Evolutionary conservation across 2,113 vertebrate species (phyloP).

Genomic region (Vidua macroura): DNA sequence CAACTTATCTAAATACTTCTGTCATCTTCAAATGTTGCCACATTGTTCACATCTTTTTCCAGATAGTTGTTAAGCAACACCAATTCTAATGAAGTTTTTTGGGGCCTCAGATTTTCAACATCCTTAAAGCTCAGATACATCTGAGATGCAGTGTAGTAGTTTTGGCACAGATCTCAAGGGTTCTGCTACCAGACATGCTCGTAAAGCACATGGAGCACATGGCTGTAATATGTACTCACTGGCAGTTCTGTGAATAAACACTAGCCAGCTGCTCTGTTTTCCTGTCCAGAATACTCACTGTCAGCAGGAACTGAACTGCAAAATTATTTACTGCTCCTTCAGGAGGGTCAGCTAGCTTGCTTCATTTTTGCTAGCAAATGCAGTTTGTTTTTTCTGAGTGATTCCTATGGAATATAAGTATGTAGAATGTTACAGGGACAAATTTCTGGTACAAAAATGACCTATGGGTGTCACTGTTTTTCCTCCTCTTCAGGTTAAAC

Average conservation of each 20-base stretch:
- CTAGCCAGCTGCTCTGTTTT: slow-evolving; percentile 34
- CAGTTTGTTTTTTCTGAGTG: background rate
- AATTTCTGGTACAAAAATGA: slow-evolving; percentile 1
- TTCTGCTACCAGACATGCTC: background rate
- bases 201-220: background rate
- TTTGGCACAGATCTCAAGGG: slow-evolving; percentile 14
- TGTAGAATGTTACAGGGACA: background rate
- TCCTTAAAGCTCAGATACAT: background rate
- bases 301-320: slow-evolving; percentile 18
- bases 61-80: slow-evolving; percentile 47
- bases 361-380: background rate
- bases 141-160: background rate
- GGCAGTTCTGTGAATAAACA: slow-evolving; percentile 16
- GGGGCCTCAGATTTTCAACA: slow-evolving; percentile 18
- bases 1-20: slow-evolving; percentile 52
- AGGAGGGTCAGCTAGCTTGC: background rate
- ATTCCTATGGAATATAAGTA: background rate
- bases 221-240: background rate
- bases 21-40: slow-evolving; percentile 57
- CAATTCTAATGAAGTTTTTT: background rate
- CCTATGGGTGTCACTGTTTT: slow-evolving; percentile 55
- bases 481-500: background rate
- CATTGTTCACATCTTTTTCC: slow-evolving; percentile 48
- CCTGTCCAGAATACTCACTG: background rate
- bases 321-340: background rate